A percentile compares a stretch with the other conserved stretches of the same genome.
phyloP scores from a whole-genome alignment of 2,888 invertebrate genomes.

The Plebejus melissa region DNA sequence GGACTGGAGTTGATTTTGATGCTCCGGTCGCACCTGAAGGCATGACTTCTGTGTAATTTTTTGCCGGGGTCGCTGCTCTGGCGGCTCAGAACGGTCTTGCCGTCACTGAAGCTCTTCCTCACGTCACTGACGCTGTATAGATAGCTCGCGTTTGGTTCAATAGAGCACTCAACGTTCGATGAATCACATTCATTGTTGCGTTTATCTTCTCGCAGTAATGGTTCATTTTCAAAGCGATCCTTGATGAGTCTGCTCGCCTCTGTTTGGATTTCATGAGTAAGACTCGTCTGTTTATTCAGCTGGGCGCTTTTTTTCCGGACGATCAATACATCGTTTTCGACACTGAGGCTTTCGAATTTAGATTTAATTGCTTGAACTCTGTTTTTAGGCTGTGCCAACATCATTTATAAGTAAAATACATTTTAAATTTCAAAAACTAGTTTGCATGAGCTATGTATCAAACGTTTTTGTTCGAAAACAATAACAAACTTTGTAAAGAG shows the following conservation, averaged over 20 bases:
- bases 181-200: slow-evolving; percentile 33
- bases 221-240: slow-evolving; percentile 19
- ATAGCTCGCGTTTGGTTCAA: slow-evolving; percentile 62
- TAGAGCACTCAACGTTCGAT: slow-evolving; percentile 37
- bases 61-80: slow-evolving; percentile 75
- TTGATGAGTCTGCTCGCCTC: neutral
- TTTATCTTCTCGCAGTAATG: slow-evolving; percentile 31
- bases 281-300: slow-evolving; percentile 31
- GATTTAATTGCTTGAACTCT: slow-evolving; percentile 82
- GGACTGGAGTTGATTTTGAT: slow-evolving; percentile 56
- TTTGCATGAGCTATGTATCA: slow-evolving; percentile 30
- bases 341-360: slow-evolving; percentile 79
- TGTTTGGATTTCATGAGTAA: neutral
- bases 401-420: slow-evolving; percentile 61
- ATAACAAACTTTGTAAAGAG: neutral
- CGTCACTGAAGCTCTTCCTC: slow-evolving; percentile 51
- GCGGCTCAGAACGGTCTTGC: slow-evolving; percentile 58
- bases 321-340: slow-evolving; percentile 48
- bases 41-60: slow-evolving; percentile 79
- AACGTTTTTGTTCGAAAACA: slow-evolving; percentile 32
- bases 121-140: slow-evolving; percentile 59
- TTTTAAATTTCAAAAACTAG: slow-evolving; percentile 43
- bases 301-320: slow-evolving; percentile 33
- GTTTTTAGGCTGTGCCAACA: slow-evolving; percentile 70
- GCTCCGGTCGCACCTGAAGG: slow-evolving; percentile 76